These are phyloP conservation scores for Eucidaris tribuloides DNA, from an alignment of 35 echinoderm and acorn worm genomes.

Conservation along the genomic window DNA sequence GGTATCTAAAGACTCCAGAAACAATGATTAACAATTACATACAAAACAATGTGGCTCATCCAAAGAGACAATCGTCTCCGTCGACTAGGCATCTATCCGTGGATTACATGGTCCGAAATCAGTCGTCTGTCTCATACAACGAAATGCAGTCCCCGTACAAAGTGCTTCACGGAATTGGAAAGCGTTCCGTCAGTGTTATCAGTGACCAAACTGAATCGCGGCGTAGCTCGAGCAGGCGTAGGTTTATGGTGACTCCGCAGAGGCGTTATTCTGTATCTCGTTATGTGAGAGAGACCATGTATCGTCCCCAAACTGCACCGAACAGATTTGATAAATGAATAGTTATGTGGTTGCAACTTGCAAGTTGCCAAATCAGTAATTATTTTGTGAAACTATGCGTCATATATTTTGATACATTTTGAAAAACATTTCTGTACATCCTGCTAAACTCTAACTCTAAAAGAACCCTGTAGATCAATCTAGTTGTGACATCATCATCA, in stretches of 20 bases:
- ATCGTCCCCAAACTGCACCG: too few species aligned
- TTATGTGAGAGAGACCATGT: too few species aligned
- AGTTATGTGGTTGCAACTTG: too few species aligned
- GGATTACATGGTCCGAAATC: not conserved
- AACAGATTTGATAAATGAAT: too few species aligned
- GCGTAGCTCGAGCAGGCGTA: not conserved
- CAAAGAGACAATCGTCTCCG: too few species aligned
- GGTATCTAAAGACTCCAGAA: not conserved
- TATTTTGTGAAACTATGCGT: too few species aligned
- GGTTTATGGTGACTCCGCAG: not conserved
- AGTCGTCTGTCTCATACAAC: not conserved
- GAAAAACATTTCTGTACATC: too few species aligned
- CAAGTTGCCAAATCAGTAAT: too few species aligned
- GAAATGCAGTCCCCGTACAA: constrained; percentile 20
- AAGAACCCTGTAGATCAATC: too few species aligned
- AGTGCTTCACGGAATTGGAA: constrained; percentile 10
- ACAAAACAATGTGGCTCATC: not conserved
- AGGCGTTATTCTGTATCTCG: not conserved
- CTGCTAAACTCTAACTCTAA: too few species aligned
- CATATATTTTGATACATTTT: too few species aligned
- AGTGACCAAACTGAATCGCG: not conserved
- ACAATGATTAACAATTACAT: constrained; percentile 14
- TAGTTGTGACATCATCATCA: too few species aligned
- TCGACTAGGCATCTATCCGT: not conserved
- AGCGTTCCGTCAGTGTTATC: not conserved